Evolutionary conservation across 1,140 invertebrate species (phyloP).

Genomic region (Augochlora pura): DNA sequence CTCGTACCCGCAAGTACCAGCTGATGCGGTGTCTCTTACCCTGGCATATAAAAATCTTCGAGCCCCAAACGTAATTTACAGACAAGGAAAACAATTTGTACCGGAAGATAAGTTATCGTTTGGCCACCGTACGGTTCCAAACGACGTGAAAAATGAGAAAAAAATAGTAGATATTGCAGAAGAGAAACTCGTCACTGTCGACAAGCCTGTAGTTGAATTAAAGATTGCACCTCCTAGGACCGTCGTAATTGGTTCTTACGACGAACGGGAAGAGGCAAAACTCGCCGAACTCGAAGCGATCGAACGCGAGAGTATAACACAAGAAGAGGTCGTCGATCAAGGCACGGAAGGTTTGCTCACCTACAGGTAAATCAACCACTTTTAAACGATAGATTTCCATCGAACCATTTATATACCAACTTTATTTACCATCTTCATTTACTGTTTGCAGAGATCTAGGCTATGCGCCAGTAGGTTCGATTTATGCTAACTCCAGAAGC

Average conservation of each 20-base stretch:
- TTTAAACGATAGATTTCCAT: no score
- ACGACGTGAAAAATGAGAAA: slow-evolving; percentile 62
- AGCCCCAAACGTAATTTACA: slow-evolving; percentile 41
- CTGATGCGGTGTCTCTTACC: slow-evolving; percentile 78
- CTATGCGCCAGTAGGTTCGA: slow-evolving; percentile 46
- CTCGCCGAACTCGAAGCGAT: slow-evolving; percentile 63
- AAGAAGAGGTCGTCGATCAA: slow-evolving; percentile 19
- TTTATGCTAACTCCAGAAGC: background rate
- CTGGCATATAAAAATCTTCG: slow-evolving; percentile 71
- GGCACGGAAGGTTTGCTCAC: slow-evolving; percentile 31
- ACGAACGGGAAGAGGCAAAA: slow-evolving; percentile 53
- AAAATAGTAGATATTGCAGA: slow-evolving; percentile 72
- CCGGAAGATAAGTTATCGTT: slow-evolving; percentile 76
- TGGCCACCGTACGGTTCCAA: slow-evolving; percentile 73
- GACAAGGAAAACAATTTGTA: slow-evolving; percentile 65
- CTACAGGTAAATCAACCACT: slow-evolving; percentile 38
- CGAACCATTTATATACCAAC: no score
- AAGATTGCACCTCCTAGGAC: slow-evolving; percentile 53
- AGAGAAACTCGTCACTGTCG: slow-evolving; percentile 76
- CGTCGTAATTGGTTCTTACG: slow-evolving; percentile 27
- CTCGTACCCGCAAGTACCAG: slow-evolving; percentile 60
- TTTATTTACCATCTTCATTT: background rate
- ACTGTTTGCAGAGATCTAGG: slow-evolving; percentile 58
- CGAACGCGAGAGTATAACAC: slow-evolving; percentile 55
- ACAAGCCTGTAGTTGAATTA: slow-evolving; percentile 76